Evolutionary conservation across 2,888 invertebrate species (phyloP).

Genomic region (Muscina levida): DNA sequence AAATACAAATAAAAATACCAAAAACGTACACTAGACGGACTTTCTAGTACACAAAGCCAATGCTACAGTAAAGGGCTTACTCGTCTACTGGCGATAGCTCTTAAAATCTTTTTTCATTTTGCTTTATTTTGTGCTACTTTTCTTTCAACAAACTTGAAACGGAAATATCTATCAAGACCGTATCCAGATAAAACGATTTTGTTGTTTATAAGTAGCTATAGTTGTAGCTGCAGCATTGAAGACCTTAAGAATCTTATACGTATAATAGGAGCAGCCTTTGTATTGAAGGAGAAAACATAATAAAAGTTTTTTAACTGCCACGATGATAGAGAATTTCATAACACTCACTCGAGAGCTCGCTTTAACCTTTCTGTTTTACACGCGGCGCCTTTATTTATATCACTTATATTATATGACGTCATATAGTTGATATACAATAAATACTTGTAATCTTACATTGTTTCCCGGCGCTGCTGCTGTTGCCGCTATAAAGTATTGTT

Average conservation of each 20-base stretch:
- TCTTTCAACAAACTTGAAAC: not conserved
- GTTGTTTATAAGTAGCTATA: constrained; percentile 46
- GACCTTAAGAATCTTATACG: no score
- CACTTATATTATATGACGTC: not conserved
- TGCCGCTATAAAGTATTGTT: constrained; percentile 12
- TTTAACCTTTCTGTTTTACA: no score
- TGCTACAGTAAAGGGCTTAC: no score
- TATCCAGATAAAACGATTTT: constrained; percentile 22
- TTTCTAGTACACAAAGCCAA: not conserved
- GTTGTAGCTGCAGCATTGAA: constrained; percentile 2
- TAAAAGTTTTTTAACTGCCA: no score
- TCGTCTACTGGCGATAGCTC: no score
- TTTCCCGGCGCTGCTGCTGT: not conserved
- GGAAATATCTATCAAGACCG: not conserved
- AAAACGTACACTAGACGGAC: not conserved
- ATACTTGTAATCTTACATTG: constrained; percentile 6
- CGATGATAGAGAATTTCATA: no score
- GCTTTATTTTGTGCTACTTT: no score
- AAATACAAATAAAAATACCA: not conserved
- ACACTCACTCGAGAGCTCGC: no score
- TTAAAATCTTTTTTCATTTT: no score
- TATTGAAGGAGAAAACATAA: no score
- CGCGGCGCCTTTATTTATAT: constrained; percentile 42
- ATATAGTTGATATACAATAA: constrained; percentile 9
- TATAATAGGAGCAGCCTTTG: no score